Evolutionary conservation across 2,888 invertebrate species (phyloP).

Genomic region (Phrixothrix hirtus): DNA sequence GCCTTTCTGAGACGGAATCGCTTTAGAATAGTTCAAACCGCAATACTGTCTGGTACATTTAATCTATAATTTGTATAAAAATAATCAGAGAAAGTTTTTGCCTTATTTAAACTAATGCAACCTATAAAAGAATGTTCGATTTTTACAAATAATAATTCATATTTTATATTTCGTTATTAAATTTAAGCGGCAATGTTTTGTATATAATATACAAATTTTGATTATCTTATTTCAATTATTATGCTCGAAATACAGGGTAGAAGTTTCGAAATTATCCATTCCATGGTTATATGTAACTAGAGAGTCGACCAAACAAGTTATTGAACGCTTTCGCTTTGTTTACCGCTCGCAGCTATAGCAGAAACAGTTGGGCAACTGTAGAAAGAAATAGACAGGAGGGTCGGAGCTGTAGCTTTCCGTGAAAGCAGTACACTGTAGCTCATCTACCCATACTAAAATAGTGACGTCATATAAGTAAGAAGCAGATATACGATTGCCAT

Average conservation of each 20-base stretch:
- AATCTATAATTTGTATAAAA: not conserved
- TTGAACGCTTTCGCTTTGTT: constrained; percentile 51
- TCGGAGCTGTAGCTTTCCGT: constrained; percentile 57
- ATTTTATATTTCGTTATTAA: too few species aligned
- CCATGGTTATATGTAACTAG: constrained; percentile 59
- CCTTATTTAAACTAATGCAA: too few species aligned
- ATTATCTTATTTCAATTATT: constrained; percentile 59
- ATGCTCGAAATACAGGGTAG: constrained; percentile 59
- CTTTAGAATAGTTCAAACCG: constrained; percentile 28
- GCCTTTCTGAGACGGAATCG: constrained; percentile 24
- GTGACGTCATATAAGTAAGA: constrained; percentile 55
- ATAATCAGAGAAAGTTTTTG: too few species aligned
- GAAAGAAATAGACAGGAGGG: constrained; percentile 58
- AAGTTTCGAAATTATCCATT: constrained; percentile 60
- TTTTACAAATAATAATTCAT: too few species aligned
- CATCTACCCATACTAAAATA: constrained; percentile 54
- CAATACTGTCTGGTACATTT: constrained; percentile 11
- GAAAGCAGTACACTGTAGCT: constrained; percentile 57
- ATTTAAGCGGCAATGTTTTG: too few species aligned
- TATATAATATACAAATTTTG: constrained; percentile 53
- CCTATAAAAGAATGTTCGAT: too few species aligned
- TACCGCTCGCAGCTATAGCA: constrained; percentile 40
- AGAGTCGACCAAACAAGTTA: constrained; percentile 45
- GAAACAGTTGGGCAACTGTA: constrained; percentile 49
- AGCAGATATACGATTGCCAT: constrained; percentile 1